These are phyloP conservation scores for Trichomycterus rosablanca DNA, from an alignment of 2,113 vertebrate genomes.

Conservation along the genomic window DNA sequence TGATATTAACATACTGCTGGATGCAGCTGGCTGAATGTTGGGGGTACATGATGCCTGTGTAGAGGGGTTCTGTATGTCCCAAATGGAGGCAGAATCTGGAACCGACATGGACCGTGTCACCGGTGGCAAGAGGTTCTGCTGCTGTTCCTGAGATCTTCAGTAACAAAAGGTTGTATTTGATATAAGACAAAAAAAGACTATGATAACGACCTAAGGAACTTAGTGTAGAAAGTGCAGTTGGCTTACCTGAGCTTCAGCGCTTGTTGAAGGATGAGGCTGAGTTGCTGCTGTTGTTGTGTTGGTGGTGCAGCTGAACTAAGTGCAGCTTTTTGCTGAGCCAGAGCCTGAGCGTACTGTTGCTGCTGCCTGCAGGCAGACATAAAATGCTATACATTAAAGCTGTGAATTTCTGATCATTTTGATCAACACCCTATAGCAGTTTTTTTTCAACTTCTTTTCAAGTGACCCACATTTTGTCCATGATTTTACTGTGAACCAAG, in stretches of 20 bases:
- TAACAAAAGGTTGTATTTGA: slow-evolving; percentile 11
- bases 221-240: neutral
- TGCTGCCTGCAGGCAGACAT: slow-evolving; percentile 71
- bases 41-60: slow-evolving; percentile 80
- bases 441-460: too few species aligned
- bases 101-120: slow-evolving; percentile 88
- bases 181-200: neutral
- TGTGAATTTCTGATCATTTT: too few species aligned
- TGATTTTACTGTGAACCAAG: too few species aligned
- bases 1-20: slow-evolving; percentile 57
- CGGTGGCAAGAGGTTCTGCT: slow-evolving; percentile 74
- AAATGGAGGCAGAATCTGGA: slow-evolving; percentile 89
- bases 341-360: slow-evolving; percentile 85
- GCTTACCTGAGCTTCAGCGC: slow-evolving; percentile 87
- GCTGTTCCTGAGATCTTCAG: slow-evolving; percentile 82
- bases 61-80: slow-evolving; percentile 88
- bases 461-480: too few species aligned
- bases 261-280: slow-evolving; percentile 87
- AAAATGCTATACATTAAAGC: neutral
- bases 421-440: too few species aligned
- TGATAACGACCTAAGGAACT: neutral
- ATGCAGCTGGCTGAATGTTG: slow-evolving; percentile 58
- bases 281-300: slow-evolving; percentile 95
- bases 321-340: slow-evolving; percentile 92
- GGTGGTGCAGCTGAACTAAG: slow-evolving; percentile 74